phyloP scores from a whole-genome alignment of 2,888 invertebrate genomes.

The Glyphotaelius pellucidus region DNA sequence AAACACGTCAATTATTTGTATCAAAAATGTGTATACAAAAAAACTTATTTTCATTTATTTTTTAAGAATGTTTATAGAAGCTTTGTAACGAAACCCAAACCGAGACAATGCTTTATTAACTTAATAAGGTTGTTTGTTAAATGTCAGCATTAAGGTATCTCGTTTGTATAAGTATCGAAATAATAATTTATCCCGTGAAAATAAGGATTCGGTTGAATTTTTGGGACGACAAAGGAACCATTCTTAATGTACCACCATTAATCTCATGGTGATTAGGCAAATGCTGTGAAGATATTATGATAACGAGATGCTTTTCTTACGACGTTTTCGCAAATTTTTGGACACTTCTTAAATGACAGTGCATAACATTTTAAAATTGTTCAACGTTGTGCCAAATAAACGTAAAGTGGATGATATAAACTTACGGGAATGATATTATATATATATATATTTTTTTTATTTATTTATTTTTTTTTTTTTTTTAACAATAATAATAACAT shows the following conservation, averaged over 20 bases:
- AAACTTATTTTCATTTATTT: too few species aligned
- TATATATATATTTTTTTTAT: too few species aligned
- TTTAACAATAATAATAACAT: too few species aligned
- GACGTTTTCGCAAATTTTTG: neutral
- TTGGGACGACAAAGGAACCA: neutral
- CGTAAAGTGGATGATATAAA: neutral
- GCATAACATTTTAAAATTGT: neutral
- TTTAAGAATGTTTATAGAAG: neutral
- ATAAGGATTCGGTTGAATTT: neutral
- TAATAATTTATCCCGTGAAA: neutral
- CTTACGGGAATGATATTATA: neutral
- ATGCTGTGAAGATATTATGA: neutral
- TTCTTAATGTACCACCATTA: neutral
- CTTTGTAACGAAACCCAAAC: neutral
- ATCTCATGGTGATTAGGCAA: neutral
- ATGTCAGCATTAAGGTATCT: neutral
- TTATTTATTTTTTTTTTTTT: too few species aligned
- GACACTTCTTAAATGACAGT: neutral
- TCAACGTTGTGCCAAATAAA: neutral
- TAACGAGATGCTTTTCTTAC: neutral
- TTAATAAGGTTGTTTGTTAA: neutral
- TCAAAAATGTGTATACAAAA: too few species aligned
- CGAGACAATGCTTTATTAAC: neutral
- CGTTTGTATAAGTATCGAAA: neutral
- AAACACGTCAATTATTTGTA: too few species aligned